Evolutionary conservation across 2,888 invertebrate genomes (phyloP), one percentile per base, ranked within the genome.

Genomic region (Drosophila lutescens): DNA sequence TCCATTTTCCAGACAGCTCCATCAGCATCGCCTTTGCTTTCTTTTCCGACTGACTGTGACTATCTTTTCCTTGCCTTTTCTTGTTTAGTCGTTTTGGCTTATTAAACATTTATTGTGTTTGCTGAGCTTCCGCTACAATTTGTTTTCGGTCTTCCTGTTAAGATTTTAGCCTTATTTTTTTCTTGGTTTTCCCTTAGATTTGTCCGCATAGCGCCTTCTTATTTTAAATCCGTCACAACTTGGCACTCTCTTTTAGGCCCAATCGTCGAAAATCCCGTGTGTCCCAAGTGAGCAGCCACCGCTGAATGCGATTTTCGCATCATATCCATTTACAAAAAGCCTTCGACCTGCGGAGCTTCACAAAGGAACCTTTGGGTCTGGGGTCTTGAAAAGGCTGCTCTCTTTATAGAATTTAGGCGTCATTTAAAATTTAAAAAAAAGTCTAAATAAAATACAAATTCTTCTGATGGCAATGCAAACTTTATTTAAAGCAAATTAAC

Each of bases 101-200:
- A 85, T 85, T 85, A 85, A 85, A 85, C 82, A 85, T 85, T 85
- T 85, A 85, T 85, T 87, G 87, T 87, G 82, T 85, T 85, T 87
- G 78, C 73, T 72, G 74, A 77, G 80, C 74, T 87, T 85, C 86
- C 84, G 84, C 82, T 82, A 85, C 77, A 87, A 85, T 85, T 87
- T 84, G 82, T 79, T 85, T 53, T 81, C 74, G 76, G 85, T 51
- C 75, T 78, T 85, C 79, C 78, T 68, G 66, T 60, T 53, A 58
- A 76, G 41, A 62, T 53, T 71, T 70, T 56, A 60, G 60, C 46
- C 70, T 51, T 60, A 57, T 44, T n/a, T 15, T 50, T 23, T 6
- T 26, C 26, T 26, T 20, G 10, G 20, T 9, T 49, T 26, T 20
- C 10, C 17, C 23, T 23, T n/a, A n/a, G 44, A 46, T 23, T 40